Base-by-base conservation (phyloP, 2,797 vertebrate species). In the Ataeniobius toweri region DNA sequence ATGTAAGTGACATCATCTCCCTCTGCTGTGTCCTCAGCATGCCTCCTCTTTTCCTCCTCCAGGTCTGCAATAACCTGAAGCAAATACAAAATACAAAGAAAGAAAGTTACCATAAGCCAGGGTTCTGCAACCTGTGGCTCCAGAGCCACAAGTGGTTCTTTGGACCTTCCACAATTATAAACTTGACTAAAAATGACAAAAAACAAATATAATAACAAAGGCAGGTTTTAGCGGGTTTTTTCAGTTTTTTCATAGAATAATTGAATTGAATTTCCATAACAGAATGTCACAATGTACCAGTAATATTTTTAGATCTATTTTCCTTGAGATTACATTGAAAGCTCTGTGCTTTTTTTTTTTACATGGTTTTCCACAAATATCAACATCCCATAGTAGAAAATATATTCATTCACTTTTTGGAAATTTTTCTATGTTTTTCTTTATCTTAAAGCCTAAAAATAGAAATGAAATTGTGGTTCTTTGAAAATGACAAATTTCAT, bases 1-100 rank as follows among this genome's bases (percentile, higher is more conserved):
- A 99, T 98, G 93, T 97, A 99, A 36, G 98, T 99, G 94, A 99
- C 97, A 76, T 99, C 98, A 75, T 99, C 98, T 31, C 98, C 98
- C 93, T 99, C 97, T 0, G 98, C 98, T 0, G 98, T 96, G 90
- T 99, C 98, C 92, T 99, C 97, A 0, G 98, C 98, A 26, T 99
- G 98, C 86, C 96, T 94, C 86, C 97, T 96, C 71, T 96, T 93
- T 84, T 99, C 98, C 81, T 99, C 98, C 93, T 99, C 98, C 83
- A 99, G 96, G 94, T 99, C 98, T 87, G 97, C 94, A 81, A 99
- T 99, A 82, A 99, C 97, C 98, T 99, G 93, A 82, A 81, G 69
- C 61, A 20, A 88, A 85, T 92, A 91, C 79, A 85, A 18, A 22
- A 75, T 73, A 90, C 89, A 81, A 74, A 44, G 24, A 84, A 28